Evolutionary conservation across 2,888 invertebrate genomes (phyloP), one percentile per base, ranked within the genome.

Genomic region (Mycogona germanica): DNA sequence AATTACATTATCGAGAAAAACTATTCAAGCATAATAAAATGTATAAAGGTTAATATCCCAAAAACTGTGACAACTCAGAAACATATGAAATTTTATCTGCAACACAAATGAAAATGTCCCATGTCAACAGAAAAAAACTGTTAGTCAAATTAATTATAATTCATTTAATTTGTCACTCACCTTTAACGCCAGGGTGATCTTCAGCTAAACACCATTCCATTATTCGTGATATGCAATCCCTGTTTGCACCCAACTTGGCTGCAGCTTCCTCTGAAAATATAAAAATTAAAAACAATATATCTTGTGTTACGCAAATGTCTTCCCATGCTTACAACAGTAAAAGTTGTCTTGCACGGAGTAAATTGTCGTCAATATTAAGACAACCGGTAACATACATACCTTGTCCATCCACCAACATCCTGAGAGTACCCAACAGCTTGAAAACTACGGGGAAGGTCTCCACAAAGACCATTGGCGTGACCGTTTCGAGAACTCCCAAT

Each of bases 371-470:
- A 44, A 21, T n/a, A 23, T 3, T 44, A 9, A 35, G 35, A 35
- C n/a, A 9, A 14, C 35, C 12, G 35, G 14, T 23, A 53, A n/a
- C n/a, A n/a, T n/a, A n/a, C 52, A 57, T 62, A 68, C 68, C 67
- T 63, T 71, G 70, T 26, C 85, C 85, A 69, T 88, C 88, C 1
- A 89, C 81, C 38, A 87, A 78, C 82, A 92, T 87, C 54, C 92
- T 75, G 1, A 89, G 71, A 0, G 88, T 85, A 2, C 88, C 91
- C 49, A 92, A 68, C 57, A 92, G 72, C 70, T 89, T 89, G 65
- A 88, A 91, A 4, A 87, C 82, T 1, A 91, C 87, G 26, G 85
- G 82, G 59, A 71, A 69, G 53, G 81, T 81, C 56, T 87, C 83
- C 53, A 82, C 67, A 32, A 63, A 61, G 21, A 68, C 65, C 76